Percentiles rank a stretch among this genome's conserved stretches.
These are phyloP conservation scores for Glareola pratincola DNA, from an alignment of 2,113 vertebrate genomes.

Conservation along the genomic window DNA sequence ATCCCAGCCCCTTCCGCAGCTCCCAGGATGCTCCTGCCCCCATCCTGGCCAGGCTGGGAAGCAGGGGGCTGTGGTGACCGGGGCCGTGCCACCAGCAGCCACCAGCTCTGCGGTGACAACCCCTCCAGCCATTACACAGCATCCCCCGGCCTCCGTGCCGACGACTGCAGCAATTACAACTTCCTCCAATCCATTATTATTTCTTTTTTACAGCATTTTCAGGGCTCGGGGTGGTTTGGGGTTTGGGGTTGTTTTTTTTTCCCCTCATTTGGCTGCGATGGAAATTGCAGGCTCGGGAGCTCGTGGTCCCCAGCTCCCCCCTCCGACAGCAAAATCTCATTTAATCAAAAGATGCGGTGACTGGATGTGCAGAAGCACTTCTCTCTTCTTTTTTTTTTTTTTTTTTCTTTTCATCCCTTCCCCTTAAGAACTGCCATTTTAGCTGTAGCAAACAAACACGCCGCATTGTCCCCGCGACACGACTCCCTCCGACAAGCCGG, in stretches of 20 bases:
- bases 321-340: constrained; percentile 27
- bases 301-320: constrained; percentile 10
- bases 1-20: not conserved
- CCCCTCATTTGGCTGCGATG: not conserved
- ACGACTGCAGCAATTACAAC: not conserved
- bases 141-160: rapidly evolving
- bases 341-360: constrained; percentile 13
- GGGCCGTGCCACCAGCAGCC: not conserved
- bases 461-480: not conserved
- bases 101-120: not conserved
- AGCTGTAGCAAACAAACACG: constrained; percentile 49
- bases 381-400: not conserved
- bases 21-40: not conserved
- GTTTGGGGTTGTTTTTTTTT: not conserved
- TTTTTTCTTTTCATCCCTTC: not conserved
- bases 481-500: not conserved
- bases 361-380: constrained; percentile 39
- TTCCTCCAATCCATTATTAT: not conserved
- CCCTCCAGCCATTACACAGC: not conserved
- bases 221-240: not conserved
- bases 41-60: not conserved
- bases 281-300: constrained; percentile 16
- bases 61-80: rapidly evolving
- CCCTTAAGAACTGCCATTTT: constrained; percentile 59
- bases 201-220: not conserved